Conservation (phyloP, 2,888 invertebrate species). For the Lepidonotus clava region DNA sequence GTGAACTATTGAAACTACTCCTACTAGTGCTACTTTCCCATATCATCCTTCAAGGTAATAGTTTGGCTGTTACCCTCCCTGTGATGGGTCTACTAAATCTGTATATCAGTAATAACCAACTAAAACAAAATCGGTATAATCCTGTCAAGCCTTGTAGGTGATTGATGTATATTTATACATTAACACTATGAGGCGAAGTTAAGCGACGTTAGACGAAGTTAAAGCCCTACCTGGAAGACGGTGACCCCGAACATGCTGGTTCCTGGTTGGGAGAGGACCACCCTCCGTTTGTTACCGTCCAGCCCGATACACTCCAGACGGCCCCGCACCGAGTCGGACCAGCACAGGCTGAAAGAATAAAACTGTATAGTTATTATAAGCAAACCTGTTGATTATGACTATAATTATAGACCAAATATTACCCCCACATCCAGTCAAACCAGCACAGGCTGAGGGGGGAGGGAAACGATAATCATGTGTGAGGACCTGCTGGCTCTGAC, state of each 20-base stretch:
- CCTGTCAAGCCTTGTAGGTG: background rate
- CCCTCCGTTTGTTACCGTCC: slow-evolving; percentile 56
- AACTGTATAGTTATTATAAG: too few species aligned
- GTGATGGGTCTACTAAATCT: too few species aligned
- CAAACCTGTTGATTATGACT: too few species aligned
- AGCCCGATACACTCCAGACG: slow-evolving; percentile 69
- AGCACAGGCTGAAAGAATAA: slow-evolving; percentile 69
- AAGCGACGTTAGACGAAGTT: too few species aligned
- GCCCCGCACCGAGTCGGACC: slow-evolving; percentile 72
- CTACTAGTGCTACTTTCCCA: too few species aligned
- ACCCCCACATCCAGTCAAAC: slow-evolving; percentile 71
- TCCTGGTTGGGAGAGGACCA: slow-evolving; percentile 47
- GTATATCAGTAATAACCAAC: too few species aligned
- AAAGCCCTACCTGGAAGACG: slow-evolving; percentile 71
- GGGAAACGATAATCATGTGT: too few species aligned
- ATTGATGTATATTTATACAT: background rate
- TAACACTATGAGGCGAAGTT: background rate
- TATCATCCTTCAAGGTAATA: too few species aligned
- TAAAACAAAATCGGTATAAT: background rate
- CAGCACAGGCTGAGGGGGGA: slow-evolving; percentile 73
- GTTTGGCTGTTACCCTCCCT: too few species aligned
- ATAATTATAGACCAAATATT: too few species aligned
- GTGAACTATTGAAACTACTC: too few species aligned
- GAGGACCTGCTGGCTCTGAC: too few species aligned
- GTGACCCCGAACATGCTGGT: slow-evolving; percentile 72